A percentile compares a stretch with the other conserved stretches of the same genome.
Evolutionary conservation across 2,888 invertebrate species (phyloP).

Genomic region (Coenonympha glycerion): DNA sequence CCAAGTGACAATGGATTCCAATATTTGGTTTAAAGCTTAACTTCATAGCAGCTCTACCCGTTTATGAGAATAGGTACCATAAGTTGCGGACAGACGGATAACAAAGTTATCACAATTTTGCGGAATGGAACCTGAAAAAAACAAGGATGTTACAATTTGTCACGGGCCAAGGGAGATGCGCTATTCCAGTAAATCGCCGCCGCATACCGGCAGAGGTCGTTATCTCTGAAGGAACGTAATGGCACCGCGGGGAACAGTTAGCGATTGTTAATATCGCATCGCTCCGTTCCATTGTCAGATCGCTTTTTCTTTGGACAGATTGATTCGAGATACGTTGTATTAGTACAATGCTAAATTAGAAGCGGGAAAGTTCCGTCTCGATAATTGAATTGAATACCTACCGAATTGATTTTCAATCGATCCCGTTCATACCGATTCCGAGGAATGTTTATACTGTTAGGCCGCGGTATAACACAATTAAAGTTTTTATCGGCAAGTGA

Average conservation of each 20-base stretch:
- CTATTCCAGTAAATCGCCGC: slow-evolving; percentile 15
- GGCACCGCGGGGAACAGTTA: slow-evolving; percentile 58
- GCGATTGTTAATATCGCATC: slow-evolving; percentile 60
- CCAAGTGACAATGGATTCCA: no score
- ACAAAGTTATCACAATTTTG: no score
- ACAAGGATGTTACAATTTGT: slow-evolving; percentile 14
- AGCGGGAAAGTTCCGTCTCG: slow-evolving; percentile 59
- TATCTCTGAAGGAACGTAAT: slow-evolving; percentile 34
- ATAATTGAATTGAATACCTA: slow-evolving; percentile 58
- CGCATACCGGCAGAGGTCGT: slow-evolving; percentile 17
- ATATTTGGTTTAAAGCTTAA: no score
- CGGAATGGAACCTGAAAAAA: no score
- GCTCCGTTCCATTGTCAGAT: slow-evolving; percentile 60
- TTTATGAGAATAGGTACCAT: no score
- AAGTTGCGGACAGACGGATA: no score
- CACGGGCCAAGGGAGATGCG: slow-evolving; percentile 16
- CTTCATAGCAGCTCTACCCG: no score
- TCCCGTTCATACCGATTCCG: slow-evolving; percentile 58
- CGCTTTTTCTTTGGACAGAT: slow-evolving; percentile 62
- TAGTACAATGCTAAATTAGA: slow-evolving; percentile 61
- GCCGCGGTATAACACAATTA: slow-evolving; percentile 8
- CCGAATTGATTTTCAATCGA: slow-evolving; percentile 62
- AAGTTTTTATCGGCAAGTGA: slow-evolving; percentile 1
- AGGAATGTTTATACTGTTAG: slow-evolving; percentile 37
- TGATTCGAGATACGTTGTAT: slow-evolving; percentile 58